Percentiles rank a stretch among this genome's conserved stretches.
These are phyloP conservation scores for Potamarius usumacintae DNA, from an alignment of 2,113 vertebrate genomes.

Conservation along the genomic window DNA sequence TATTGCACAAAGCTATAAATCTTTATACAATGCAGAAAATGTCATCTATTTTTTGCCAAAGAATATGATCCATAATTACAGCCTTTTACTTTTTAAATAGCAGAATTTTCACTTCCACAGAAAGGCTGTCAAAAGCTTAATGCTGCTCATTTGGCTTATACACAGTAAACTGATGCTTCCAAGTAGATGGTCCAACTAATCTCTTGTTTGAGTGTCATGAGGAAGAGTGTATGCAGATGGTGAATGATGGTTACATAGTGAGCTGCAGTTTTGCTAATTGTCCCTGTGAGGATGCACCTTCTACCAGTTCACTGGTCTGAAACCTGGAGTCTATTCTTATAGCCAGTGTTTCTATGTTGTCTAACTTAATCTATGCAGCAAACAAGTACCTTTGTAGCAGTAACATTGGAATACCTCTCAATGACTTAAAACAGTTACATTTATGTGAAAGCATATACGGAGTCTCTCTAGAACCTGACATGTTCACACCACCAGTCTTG, in stretches of 20 bases:
- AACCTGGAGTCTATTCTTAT: slow-evolving; percentile 72
- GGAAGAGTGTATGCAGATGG: slow-evolving; percentile 56
- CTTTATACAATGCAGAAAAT: not conserved
- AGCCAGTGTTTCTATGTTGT: not conserved
- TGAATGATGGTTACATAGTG: slow-evolving; percentile 68
- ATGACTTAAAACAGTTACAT: not conserved
- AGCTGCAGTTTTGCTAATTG: slow-evolving; percentile 65
- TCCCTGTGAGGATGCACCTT: slow-evolving; percentile 55
- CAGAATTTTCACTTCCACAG: not conserved
- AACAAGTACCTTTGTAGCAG: not conserved
- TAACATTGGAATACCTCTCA: not conserved
- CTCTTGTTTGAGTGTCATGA: slow-evolving; percentile 58
- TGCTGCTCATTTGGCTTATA: not conserved
- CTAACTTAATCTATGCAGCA: not conserved
- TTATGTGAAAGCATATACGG: not conserved
- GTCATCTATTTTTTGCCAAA: not conserved
- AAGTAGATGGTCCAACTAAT: not conserved
- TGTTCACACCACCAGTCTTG: not conserved
- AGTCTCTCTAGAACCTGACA: not conserved
- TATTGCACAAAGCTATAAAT: not conserved
- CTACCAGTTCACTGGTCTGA: slow-evolving; percentile 68
- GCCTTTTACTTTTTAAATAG: not conserved
- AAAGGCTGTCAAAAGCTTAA: not conserved
- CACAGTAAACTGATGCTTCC: not conserved
- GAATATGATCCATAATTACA: not conserved